Base-by-base conservation (phyloP, 2,113 vertebrate genomes). In the Albula goreensis region DNA sequence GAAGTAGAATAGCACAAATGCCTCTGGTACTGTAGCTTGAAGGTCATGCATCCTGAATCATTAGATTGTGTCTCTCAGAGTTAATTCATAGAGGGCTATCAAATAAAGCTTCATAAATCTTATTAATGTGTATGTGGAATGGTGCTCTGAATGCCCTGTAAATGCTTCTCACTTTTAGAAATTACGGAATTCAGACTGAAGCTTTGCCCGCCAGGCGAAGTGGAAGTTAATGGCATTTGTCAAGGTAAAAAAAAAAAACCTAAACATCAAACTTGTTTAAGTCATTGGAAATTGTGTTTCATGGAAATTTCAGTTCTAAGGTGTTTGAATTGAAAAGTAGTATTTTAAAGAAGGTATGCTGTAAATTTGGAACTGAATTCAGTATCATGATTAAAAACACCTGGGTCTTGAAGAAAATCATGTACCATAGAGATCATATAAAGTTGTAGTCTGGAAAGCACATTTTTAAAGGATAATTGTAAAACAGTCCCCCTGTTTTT, bases 151-250 rank as follows among this genome's bases (percentile, higher is more conserved):
- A 22, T 66, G 60, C 60, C 22, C 60, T 66, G 60, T 10, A 81
- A 41, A 66, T 48, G 25, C 19, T 74, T 9, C 11, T 89, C 79
- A 83, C 77, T 92, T 87, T 82, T 86, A 93, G 90, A 91, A 57
- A 57, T 81, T 92, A 85, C 91, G 91, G 93, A 94, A 83, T 78
- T 89, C 83, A 87, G 89, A 80, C 86, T 89, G 56, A 94, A 93
- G 89, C 49, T 89, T 25, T 96, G 92, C 82, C 91, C 88, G 53
- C 89, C 87, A 41, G 93, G 93, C 78, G 91, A 96, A 85, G 89
- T 92, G 6, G 93, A 94, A 89, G 89, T 93, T 80, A 93, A 92
- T 22, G 90, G 92, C 12, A 90, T 90, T 60, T 95, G 93, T 80
- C 93, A 91, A 93, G 94, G 91, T 96, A 92, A 92, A 89, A 70